phyloP scores from a whole-genome alignment of 2,888 invertebrate species.

The Lasioglossum pauxillum region DNA sequence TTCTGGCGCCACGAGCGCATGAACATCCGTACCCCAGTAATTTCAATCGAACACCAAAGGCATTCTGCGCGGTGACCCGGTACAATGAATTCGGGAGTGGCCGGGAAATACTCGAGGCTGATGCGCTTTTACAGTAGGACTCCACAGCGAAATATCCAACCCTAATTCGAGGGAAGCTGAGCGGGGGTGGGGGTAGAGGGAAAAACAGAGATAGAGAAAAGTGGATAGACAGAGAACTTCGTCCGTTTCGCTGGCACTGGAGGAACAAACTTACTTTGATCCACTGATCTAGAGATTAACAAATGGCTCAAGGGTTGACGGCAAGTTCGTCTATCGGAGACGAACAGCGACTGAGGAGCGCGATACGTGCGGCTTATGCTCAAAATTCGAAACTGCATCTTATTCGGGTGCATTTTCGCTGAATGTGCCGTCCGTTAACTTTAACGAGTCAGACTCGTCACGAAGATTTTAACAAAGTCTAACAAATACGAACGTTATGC shows the following conservation, averaged over 20 bases:
- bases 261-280: slow-evolving; percentile 66
- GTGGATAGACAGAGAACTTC: slow-evolving; percentile 44
- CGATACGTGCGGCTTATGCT: slow-evolving; percentile 20
- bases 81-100: slow-evolving; percentile 56
- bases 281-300: slow-evolving; percentile 68
- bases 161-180: slow-evolving; percentile 37
- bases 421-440: neutral
- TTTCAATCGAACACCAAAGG: slow-evolving; percentile 65
- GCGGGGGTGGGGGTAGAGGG: neutral
- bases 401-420: neutral
- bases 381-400: slow-evolving; percentile 9
- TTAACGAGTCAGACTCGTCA: no score
- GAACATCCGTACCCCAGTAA: slow-evolving; percentile 30
- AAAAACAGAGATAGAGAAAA: neutral
- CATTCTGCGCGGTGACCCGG: slow-evolving; percentile 51
- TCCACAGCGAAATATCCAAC: slow-evolving; percentile 49
- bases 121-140: slow-evolving; percentile 28
- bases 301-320: slow-evolving; percentile 52
- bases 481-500: no score
- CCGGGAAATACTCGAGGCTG: slow-evolving; percentile 47
- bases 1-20: neutral
- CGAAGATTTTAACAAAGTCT: no score
- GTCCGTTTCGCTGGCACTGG: slow-evolving; percentile 41
- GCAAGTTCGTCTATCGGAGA: slow-evolving; percentile 49
- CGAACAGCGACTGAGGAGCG: slow-evolving; percentile 21